Evolutionary conservation across 2,888 invertebrate species (phyloP).

Genomic region (Cacoxenus indagator): DNA sequence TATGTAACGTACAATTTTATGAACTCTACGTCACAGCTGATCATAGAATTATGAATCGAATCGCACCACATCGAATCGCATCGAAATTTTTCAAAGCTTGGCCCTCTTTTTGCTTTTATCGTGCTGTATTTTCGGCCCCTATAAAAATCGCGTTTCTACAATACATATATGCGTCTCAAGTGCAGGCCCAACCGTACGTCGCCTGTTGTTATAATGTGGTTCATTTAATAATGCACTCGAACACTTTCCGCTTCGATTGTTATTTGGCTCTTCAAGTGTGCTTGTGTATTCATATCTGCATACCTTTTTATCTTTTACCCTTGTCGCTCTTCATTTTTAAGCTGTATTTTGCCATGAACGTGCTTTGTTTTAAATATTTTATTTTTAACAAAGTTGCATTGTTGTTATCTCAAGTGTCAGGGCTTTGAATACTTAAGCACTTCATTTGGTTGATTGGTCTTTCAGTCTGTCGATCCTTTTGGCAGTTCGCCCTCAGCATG

Average conservation of each 20-base stretch:
- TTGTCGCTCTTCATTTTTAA: not conserved
- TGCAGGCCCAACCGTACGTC: not conserved
- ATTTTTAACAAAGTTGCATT: not conserved
- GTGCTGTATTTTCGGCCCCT: too few species aligned
- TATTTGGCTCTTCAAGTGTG: not conserved
- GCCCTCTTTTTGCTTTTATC: too few species aligned
- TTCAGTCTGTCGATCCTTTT: not conserved
- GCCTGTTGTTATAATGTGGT: not conserved
- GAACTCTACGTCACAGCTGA: too few species aligned
- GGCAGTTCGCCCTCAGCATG: not conserved
- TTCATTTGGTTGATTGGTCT: constrained; percentile 3
- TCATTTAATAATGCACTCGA: not conserved
- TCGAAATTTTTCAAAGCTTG: too few species aligned
- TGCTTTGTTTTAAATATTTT: not conserved
- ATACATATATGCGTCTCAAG: not conserved
- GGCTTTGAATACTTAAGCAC: constrained; percentile 17
- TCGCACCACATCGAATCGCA: too few species aligned
- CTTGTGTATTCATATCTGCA: not conserved
- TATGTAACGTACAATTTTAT: too few species aligned
- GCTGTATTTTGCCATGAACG: not conserved
- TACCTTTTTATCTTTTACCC: not conserved
- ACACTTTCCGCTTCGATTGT: not conserved
- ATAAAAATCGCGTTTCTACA: too few species aligned
- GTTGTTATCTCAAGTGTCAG: constrained; percentile 21
- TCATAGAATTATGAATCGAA: too few species aligned